Evolutionary conservation across 2,113 vertebrate species (phyloP).

Genomic region (Uria lomvia): DNA sequence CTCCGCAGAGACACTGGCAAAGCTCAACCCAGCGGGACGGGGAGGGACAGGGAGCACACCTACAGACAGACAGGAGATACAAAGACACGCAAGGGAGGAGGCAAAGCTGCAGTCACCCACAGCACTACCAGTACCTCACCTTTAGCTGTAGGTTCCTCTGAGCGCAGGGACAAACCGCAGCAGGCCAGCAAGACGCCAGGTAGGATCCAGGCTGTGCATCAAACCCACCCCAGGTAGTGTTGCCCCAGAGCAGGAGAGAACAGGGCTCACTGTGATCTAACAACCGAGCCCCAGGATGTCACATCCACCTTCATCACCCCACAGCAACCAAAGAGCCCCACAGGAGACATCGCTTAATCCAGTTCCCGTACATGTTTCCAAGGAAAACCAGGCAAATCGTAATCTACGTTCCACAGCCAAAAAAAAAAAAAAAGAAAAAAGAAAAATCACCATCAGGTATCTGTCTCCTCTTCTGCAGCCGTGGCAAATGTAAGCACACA

Average conservation of each 20-base stretch:
- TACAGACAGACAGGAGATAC: not conserved
- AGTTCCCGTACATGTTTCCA: fast-evolving
- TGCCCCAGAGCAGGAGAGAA: not conserved
- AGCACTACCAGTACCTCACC: fast-evolving
- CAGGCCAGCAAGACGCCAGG: not conserved
- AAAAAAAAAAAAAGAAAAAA: not conserved
- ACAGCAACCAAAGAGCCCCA: fast-evolving
- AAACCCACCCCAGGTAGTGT: not conserved
- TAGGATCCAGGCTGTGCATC: no score
- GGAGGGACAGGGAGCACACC: not conserved
- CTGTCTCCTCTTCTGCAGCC: not conserved
- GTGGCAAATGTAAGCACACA: not conserved
- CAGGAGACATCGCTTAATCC: not conserved
- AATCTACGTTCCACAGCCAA: not conserved
- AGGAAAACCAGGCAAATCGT: not conserved
- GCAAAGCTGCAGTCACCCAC: not conserved
- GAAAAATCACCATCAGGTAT: not conserved
- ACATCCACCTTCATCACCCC: not conserved
- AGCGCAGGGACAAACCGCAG: not conserved
- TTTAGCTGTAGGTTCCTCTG: fast-evolving
- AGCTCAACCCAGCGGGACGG: not conserved
- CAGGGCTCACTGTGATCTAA: not conserved
- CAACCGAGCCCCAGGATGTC: not conserved
- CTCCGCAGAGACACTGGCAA: not conserved
- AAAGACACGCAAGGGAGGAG: not conserved